Percentiles rank a stretch among this genome's conserved stretches.
These are phyloP conservation scores for Cydia pomonella DNA, from an alignment of 1,140 invertebrate genomes.

Conservation along the genomic window DNA sequence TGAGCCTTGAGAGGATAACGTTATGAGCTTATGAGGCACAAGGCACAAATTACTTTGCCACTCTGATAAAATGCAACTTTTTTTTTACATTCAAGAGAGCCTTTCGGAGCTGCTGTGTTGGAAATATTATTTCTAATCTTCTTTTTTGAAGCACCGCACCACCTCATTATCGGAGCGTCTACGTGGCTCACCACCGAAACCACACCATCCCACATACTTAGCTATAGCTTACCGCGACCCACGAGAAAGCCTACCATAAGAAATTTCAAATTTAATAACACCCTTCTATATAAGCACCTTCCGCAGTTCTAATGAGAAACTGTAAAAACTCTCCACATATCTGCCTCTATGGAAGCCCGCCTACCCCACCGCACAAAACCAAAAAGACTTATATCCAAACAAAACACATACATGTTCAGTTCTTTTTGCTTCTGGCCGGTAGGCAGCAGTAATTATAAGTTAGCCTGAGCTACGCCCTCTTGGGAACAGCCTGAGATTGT, in stretches of 20 bases:
- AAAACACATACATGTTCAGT: neutral
- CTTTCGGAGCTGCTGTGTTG: no score
- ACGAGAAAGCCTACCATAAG: conserved; percentile 19
- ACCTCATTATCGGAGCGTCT: neutral
- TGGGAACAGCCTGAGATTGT: conserved; percentile 20
- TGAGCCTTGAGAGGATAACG: no score
- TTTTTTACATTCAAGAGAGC: no score
- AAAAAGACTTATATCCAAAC: neutral
- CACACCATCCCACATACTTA: neutral
- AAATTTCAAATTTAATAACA: conserved; percentile 16
- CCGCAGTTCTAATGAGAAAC: conserved; percentile 6
- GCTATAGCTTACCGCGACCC: neutral
- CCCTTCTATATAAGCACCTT: conserved; percentile 18
- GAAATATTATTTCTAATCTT: no score
- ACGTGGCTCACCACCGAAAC: neutral
- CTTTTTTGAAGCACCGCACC: neutral
- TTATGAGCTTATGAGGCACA: no score
- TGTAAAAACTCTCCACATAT: neutral
- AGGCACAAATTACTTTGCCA: no score
- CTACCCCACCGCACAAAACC: neutral
- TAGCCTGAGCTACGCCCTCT: conserved; percentile 18
- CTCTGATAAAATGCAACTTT: no score
- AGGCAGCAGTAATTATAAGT: conserved; percentile 16
- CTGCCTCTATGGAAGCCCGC: conserved; percentile 11
- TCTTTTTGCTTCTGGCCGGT: conserved; percentile 1